Evolutionary conservation across 2,888 invertebrate species (phyloP), one percentile per base, ranked within the genome.

Genomic region (Capitulum mitella): DNA sequence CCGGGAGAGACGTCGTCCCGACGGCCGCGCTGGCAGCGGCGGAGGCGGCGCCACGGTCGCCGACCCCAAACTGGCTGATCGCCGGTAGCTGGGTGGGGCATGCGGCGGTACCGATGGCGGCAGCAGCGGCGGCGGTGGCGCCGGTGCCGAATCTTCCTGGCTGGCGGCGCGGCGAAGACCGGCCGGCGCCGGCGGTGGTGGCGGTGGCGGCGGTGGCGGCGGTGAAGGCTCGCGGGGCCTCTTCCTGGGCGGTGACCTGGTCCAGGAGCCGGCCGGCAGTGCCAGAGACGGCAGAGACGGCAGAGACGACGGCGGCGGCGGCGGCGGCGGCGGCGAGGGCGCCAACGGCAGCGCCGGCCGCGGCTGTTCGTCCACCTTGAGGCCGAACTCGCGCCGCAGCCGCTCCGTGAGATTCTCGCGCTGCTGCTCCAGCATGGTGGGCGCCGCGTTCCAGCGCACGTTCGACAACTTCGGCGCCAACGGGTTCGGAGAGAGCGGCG

Each of bases 321-420:
- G 34, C 5, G 74, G 40, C 26, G 74, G 40, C 12, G n/a, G 64
- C 37, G 40, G 26, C 26, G 10, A 14, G 19, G 40, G 43, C 26
- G 26, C 43, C 29, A 14, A 43, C 22, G 43, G 74, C 76, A 48
- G 46, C 29, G 46, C 48, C 76, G 46, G 46, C 8, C 48, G 76
- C 32, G 29, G n/a, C 48, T 76, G 76, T 16, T 84, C 84, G 34
- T 83, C 83, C 64, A 85, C 84, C 77, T 91, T 90, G 79, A 92
- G 88, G 51, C 93, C 93, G 86, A 94, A 93, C 85, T 93, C 93
- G 81, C 92, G 89, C 83, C 92, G 90, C 82, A 96, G 88, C 82
- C 97, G 89, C 84, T 94, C 92, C 82, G 93, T 93, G 79, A 95
- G 90, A 87, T 92, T 94, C 87, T 95, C 95, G 82, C 95, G 90